These are phyloP conservation scores for Acrocephalus scirpaceus DNA, from an alignment of 2,797 vertebrate species.

Conservation along the genomic window DNA sequence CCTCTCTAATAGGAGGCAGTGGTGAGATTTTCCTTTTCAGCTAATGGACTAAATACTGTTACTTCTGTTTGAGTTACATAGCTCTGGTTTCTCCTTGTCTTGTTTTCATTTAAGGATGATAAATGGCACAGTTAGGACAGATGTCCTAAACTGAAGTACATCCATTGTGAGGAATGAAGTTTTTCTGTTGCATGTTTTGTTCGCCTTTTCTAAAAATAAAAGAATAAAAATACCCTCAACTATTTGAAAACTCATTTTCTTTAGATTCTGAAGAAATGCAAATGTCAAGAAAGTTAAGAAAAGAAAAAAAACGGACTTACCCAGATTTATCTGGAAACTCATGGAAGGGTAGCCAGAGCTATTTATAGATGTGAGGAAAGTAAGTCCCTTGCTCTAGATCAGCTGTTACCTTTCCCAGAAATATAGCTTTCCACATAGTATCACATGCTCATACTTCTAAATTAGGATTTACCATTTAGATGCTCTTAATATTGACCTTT, in stretches of 20 bases:
- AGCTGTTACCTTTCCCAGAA: neutral
- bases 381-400: neutral
- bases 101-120: neutral
- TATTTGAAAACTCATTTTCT: neutral
- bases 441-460: neutral
- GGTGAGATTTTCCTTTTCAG: neutral
- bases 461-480: neutral
- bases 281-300: neutral
- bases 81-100: neutral
- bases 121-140: neutral
- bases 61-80: neutral
- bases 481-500: neutral
- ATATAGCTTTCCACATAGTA: neutral
- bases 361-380: neutral
- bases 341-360: neutral
- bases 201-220: neutral
- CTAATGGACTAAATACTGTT: neutral
- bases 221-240: neutral
- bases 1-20: neutral
- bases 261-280: neutral
- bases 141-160: neutral
- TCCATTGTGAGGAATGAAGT: neutral
- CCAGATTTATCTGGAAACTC: neutral
- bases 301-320: neutral
- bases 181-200: neutral